Conservation (phyloP, 2,888 invertebrate species). For the Coelogynopora nodosa region DNA sequence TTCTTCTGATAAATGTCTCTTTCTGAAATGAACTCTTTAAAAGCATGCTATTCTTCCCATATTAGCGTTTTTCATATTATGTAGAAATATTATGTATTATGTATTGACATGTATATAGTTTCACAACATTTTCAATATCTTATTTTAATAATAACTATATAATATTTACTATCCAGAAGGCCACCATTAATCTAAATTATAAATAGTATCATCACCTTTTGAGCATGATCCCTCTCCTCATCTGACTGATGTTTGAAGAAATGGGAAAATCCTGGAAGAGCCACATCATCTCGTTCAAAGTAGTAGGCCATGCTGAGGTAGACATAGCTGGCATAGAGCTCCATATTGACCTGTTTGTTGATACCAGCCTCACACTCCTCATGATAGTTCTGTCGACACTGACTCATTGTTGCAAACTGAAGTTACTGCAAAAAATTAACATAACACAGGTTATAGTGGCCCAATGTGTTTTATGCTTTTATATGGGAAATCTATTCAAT, state of each 20-base stretch:
- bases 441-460: too few relatives aligned
- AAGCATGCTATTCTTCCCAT: too few relatives aligned
- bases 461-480: too few relatives aligned
- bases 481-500: too few relatives aligned
- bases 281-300: conserved; percentile 78
- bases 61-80: too few relatives aligned
- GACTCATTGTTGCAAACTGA: too few relatives aligned
- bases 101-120: too few relatives aligned
- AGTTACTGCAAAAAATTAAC: too few relatives aligned
- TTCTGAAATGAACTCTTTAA: too few relatives aligned
- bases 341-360: conserved; percentile 62
- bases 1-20: too few relatives aligned
- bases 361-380: conserved; percentile 65
- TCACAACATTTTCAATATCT: too few relatives aligned
- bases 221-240: conserved; percentile 77
- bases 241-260: conserved; percentile 74
- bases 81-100: conserved; percentile 52
- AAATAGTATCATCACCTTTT: conserved; percentile 64
- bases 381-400: conserved; percentile 68
- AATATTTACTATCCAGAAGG: conserved; percentile 14
- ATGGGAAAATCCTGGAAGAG: conserved; percentile 66
- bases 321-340: conserved; percentile 60
- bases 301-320: conserved; percentile 66
- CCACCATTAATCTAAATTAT: not conserved
- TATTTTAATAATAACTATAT: not conserved